phyloP scores from a whole-genome alignment of 1,140 invertebrate genomes.

The Yoshiicerus persimilis region DNA sequence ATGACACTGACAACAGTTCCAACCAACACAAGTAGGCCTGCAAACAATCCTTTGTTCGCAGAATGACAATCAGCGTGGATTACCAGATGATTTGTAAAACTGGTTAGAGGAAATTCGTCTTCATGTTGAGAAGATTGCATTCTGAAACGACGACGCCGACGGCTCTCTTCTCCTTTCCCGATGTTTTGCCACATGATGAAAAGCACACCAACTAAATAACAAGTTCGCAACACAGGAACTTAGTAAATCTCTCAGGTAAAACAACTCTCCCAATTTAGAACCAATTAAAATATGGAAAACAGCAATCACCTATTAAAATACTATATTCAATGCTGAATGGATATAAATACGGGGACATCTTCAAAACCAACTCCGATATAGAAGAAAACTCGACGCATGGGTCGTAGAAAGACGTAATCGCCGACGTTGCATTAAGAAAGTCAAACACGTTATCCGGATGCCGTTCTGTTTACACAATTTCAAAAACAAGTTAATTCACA shows the following conservation, averaged over 20 bases:
- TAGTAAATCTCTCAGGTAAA: background rate
- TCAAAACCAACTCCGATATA: conserved; percentile 57
- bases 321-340: conserved; percentile 74
- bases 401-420: conserved; percentile 48
- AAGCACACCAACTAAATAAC: conserved; percentile 65
- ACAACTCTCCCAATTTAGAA: background rate
- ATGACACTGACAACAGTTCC: conserved; percentile 66
- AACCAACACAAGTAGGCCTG: conserved; percentile 66
- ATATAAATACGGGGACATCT: conserved; percentile 69
- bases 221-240: background rate
- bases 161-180: conserved; percentile 58
- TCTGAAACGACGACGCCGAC: conserved; percentile 47
- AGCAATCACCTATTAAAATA: conserved; percentile 66
- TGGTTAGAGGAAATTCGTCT: conserved; percentile 36
- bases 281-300: background rate
- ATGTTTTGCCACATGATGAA: conserved; percentile 73
- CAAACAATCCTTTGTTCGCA: conserved; percentile 69
- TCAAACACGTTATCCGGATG: conserved; percentile 41
- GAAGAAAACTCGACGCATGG: conserved; percentile 55
- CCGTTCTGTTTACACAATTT: conserved; percentile 37
- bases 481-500: background rate
- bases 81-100: conserved; percentile 52
- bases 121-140: conserved; percentile 32
- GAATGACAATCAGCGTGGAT: conserved; percentile 73
- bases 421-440: conserved; percentile 47